Percentiles rank a stretch among this genome's conserved stretches.
Conservation (phyloP, 1,140 invertebrate species). For the Centruroides vittatus region DNA sequence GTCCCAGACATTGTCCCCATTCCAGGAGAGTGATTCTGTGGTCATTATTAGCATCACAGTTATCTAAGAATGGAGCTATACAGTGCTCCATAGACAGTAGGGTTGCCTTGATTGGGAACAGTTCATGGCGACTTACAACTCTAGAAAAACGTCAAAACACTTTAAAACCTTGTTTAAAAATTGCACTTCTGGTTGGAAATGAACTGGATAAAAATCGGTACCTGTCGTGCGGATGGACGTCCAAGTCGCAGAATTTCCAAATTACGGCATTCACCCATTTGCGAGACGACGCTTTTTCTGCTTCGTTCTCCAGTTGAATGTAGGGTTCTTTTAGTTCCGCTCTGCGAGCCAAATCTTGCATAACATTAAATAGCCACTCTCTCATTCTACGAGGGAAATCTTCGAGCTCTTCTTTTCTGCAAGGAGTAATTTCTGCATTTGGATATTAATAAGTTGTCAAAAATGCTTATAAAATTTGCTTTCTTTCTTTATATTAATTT, state of each 20-base stretch:
- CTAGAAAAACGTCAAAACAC: conserved; percentile 16
- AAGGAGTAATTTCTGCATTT: conserved; percentile 38
- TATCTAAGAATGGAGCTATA: conserved; percentile 86
- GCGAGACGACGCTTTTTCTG: conserved; percentile 53
- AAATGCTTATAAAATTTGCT: too few species aligned
- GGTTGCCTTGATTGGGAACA: conserved; percentile 85
- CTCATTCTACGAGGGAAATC: conserved; percentile 88
- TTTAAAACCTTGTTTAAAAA: background rate
- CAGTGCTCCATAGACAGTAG: conserved; percentile 84
- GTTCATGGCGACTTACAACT: conserved; percentile 75
- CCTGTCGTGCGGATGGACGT: conserved; percentile 71
- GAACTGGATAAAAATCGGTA: conserved; percentile 18
- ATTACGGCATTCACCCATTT: conserved; percentile 82
- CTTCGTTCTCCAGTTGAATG: conserved; percentile 70
- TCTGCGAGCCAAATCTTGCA: conserved; percentile 82
- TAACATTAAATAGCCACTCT: conserved; percentile 92
- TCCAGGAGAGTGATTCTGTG: conserved; percentile 72
- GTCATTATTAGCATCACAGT: conserved; percentile 69
- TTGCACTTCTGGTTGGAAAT: too few species aligned
- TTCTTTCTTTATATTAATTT: background rate
- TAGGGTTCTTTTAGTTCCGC: conserved; percentile 71
- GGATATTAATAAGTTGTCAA: too few species aligned
- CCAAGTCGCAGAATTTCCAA: conserved; percentile 94
- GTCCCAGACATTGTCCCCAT: conserved; percentile 80
- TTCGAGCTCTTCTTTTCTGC: conserved; percentile 63